Percentiles rank a stretch among this genome's conserved stretches.
Evolutionary conservation across 2,888 invertebrate species (phyloP).

Genomic region (Hypomecis punctinalis): DNA sequence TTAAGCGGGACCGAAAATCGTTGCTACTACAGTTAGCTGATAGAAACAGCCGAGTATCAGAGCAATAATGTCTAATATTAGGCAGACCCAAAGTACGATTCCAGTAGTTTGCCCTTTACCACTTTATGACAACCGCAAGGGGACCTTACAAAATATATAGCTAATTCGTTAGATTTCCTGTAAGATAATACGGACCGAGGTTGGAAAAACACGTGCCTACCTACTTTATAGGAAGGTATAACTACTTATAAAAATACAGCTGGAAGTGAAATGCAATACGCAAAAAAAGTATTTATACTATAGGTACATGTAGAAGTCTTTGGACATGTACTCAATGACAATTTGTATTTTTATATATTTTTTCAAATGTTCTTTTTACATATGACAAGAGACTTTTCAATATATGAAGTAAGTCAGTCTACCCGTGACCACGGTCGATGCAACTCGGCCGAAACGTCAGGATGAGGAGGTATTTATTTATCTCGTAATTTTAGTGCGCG

Average conservation of each 20-base stretch:
- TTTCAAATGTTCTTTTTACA: too few species aligned
- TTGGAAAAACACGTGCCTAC: not conserved
- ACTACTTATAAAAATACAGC: not conserved
- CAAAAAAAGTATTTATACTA: not conserved
- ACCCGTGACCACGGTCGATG: too few species aligned
- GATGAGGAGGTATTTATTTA: too few species aligned
- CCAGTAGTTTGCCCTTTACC: slow-evolving; percentile 10
- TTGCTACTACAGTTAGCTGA: too few species aligned
- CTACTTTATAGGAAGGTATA: not conserved
- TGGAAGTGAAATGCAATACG: not conserved
- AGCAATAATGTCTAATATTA: slow-evolving; percentile 15
- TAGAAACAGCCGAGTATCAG: not conserved
- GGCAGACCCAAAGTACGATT: slow-evolving; percentile 5
- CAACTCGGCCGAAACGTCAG: too few species aligned
- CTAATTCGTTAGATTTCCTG: slow-evolving; percentile 10
- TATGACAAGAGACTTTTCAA: too few species aligned
- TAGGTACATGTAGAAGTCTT: too few species aligned
- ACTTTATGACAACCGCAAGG: not conserved
- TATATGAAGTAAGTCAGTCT: too few species aligned
- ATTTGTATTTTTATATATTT: too few species aligned
- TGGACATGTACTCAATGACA: too few species aligned
- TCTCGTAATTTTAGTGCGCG: too few species aligned
- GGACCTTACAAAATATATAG: slow-evolving; percentile 12
- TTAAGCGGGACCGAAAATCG: too few species aligned
- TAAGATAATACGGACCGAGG: slow-evolving; percentile 3